Conservation (phyloP, 1,140 invertebrate species). For the Drosophila asahinai region DNA sequence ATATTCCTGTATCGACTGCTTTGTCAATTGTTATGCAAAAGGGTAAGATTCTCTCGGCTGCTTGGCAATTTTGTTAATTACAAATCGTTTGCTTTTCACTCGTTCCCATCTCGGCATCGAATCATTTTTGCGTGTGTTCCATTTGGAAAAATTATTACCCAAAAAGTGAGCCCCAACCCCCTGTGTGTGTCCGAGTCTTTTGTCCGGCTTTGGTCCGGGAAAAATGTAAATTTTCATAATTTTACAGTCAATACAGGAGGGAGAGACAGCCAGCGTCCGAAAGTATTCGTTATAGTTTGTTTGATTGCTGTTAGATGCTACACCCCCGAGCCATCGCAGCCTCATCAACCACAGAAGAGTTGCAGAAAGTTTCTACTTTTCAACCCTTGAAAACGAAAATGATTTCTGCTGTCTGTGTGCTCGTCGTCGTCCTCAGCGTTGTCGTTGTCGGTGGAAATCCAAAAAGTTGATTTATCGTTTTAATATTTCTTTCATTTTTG, state of each 20-base stretch:
- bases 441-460: conserved; percentile 50
- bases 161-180: neutral
- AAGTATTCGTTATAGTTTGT: conserved; percentile 67
- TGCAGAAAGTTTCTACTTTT: conserved; percentile 42
- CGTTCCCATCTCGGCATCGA: conserved; percentile 41
- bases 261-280: neutral
- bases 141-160: conserved; percentile 8
- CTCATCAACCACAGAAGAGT: conserved; percentile 53
- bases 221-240: conserved; percentile 82
- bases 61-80: conserved; percentile 85
- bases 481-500: conserved; percentile 68
- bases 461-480: conserved; percentile 81
- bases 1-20: conserved; percentile 68
- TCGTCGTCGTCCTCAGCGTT: neutral
- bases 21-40: conserved; percentile 72
- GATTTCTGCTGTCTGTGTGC: conserved; percentile 44
- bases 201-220: conserved; percentile 30
- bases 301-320: conserved; percentile 59
- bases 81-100: conserved; percentile 81
- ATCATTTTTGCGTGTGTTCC: conserved; percentile 3
- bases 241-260: conserved; percentile 66
- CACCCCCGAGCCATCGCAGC: conserved; percentile 11
- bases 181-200: conserved; percentile 8
- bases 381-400: conserved; percentile 66
- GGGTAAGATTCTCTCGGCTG: conserved; percentile 31